Conservation (phyloP, 2,888 invertebrate genomes). For the Apamea sordens region DNA sequence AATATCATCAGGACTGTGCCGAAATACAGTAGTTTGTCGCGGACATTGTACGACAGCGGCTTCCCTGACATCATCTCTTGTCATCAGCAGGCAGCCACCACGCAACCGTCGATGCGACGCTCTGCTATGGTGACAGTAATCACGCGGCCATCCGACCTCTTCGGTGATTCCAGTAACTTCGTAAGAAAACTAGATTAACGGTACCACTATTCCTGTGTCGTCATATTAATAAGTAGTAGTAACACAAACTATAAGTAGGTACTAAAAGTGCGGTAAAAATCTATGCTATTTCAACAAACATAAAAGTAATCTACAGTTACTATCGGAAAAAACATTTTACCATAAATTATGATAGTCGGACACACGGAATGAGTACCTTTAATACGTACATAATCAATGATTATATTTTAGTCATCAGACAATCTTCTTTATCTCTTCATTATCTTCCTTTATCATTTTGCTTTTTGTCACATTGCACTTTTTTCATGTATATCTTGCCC, state of each 20-base stretch:
- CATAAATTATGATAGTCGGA: neutral
- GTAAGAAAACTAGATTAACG: neutral
- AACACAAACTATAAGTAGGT: neutral
- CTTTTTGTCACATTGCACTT: neutral
- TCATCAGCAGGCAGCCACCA: too few relatives aligned
- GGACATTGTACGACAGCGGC: too few relatives aligned
- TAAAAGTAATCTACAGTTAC: neutral
- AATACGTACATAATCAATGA: neutral
- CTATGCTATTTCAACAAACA: neutral
- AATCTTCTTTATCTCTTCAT: neutral
- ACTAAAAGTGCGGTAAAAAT: neutral
- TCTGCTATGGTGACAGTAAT: too few relatives aligned
- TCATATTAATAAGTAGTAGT: neutral
- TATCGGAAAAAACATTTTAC: neutral
- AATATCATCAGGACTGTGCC: too few relatives aligned
- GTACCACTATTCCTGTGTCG: neutral
- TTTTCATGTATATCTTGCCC: neutral
- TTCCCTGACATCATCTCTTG: too few relatives aligned
- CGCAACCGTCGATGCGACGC: too few relatives aligned
- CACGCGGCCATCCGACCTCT: neutral
- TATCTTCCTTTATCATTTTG: neutral
- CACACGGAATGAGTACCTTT: neutral
- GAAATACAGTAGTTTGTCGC: too few relatives aligned
- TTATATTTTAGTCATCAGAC: neutral
- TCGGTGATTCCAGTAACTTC: neutral